Conservation (phyloP, 1,140 invertebrate species). For the Psix sp. region DNA sequence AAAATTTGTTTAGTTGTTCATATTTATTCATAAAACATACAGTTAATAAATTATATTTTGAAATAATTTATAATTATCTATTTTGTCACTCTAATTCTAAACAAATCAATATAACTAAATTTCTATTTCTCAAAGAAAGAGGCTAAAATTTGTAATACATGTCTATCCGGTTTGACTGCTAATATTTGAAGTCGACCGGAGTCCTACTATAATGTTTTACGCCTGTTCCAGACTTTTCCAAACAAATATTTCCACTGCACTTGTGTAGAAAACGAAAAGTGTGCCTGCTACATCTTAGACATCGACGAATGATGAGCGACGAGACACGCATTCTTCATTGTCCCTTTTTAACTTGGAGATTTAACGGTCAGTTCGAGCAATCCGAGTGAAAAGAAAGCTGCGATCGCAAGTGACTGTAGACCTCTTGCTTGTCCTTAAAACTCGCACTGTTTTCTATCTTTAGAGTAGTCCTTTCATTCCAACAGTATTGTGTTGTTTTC, state of each 20-base stretch:
- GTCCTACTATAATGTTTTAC: too few species aligned
- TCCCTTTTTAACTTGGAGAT: constrained; percentile 20
- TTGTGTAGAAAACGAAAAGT: constrained; percentile 11
- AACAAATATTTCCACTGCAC: constrained; percentile 1
- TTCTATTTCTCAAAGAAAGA: too few species aligned
- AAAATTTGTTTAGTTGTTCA: too few species aligned
- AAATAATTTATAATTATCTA: too few species aligned
- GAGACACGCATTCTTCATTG: constrained; percentile 11
- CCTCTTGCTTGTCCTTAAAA: constrained; percentile 17
- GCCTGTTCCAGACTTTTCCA: background rate
- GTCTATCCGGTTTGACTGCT: too few species aligned
- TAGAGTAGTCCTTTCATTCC: constrained; percentile 1
- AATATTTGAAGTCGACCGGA: too few species aligned
- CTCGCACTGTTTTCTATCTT: constrained; percentile 31
- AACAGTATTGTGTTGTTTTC: constrained; percentile 7
- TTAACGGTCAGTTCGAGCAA: constrained; percentile 17
- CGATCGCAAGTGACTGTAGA: constrained; percentile 18
- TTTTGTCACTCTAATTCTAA: too few species aligned
- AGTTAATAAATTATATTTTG: too few species aligned
- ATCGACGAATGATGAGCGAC: constrained; percentile 7
- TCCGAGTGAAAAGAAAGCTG: constrained; percentile 24
- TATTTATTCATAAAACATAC: too few species aligned
- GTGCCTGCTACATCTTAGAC: constrained; percentile 9
- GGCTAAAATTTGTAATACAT: too few species aligned
- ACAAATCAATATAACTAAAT: too few species aligned